phyloP scores from a whole-genome alignment of 2,888 invertebrate genomes.

The Stomorhina lunata region DNA sequence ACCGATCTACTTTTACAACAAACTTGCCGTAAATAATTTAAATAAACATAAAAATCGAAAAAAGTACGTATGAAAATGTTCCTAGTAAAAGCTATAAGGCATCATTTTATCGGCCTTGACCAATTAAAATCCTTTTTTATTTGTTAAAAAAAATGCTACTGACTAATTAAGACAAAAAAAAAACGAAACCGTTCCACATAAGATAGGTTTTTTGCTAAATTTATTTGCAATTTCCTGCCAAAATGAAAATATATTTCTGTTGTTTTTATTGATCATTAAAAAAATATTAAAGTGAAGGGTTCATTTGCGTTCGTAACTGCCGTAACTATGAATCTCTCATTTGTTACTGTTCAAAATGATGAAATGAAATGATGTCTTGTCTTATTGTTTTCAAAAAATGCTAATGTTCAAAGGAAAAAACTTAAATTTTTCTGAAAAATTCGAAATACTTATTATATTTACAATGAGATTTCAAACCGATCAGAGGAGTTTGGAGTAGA shows the following conservation, averaged over 20 bases:
- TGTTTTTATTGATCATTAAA: not conserved
- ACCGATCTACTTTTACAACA: too few species aligned
- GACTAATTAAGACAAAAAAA: too few species aligned
- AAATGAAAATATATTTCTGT: not conserved
- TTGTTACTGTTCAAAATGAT: slow-evolving; percentile 54
- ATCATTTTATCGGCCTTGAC: too few species aligned
- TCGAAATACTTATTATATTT: not conserved
- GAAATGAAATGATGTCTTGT: slow-evolving; percentile 59
- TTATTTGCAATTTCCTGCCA: not conserved
- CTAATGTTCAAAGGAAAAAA: slow-evolving; percentile 13
- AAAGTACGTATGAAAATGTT: too few species aligned
- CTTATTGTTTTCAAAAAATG: slow-evolving; percentile 54
- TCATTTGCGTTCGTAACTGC: slow-evolving; percentile 17
- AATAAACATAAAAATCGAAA: too few species aligned
- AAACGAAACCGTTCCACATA: too few species aligned
- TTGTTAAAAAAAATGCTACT: too few species aligned
- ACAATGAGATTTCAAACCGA: too few species aligned
- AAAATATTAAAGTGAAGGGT: slow-evolving; percentile 22
- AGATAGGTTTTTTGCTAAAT: not conserved
- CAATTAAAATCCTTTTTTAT: too few species aligned
- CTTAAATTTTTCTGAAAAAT: slow-evolving; percentile 22
- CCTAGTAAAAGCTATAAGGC: too few species aligned
- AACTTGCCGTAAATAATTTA: too few species aligned
- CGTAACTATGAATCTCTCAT: slow-evolving; percentile 29
- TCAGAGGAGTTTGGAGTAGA: not conserved